Percentiles rank a stretch among this genome's conserved stretches.
Evolutionary conservation across 2,888 invertebrate genomes (phyloP).

Genomic region (Ariolimax columbianus): DNA sequence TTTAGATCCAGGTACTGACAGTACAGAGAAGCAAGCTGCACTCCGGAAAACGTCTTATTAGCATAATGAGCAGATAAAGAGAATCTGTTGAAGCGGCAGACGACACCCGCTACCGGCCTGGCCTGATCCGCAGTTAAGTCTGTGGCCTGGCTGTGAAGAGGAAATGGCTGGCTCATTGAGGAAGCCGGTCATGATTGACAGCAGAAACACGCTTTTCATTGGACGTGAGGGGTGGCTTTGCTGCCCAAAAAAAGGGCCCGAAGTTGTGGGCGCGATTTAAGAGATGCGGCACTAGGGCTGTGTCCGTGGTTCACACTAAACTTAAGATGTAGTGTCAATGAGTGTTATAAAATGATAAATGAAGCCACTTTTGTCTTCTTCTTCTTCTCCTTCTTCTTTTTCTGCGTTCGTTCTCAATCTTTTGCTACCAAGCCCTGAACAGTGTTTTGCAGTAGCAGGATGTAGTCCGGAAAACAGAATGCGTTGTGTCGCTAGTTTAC

Average conservation of each 20-base stretch:
- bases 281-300: neutral
- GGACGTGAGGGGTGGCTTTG: neutral
- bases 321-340: neutral
- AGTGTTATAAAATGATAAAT: too few relatives aligned
- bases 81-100: neutral
- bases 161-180: slow-evolving; percentile 21
- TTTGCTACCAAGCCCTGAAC: too few relatives aligned
- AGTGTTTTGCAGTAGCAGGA: too few relatives aligned
- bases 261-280: neutral
- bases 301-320: neutral
- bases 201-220: neutral
- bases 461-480: too few relatives aligned
- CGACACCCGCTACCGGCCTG: neutral
- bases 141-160: neutral
- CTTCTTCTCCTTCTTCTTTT: too few relatives aligned
- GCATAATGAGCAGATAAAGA: slow-evolving; percentile 8
- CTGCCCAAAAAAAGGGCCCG: neutral
- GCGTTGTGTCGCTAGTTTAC: too few relatives aligned
- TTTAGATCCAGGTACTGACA: too few relatives aligned
- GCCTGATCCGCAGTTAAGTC: neutral
- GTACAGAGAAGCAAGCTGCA: too few relatives aligned
- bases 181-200: slow-evolving; percentile 8
- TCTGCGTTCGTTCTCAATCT: neutral
- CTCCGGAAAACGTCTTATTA: too few relatives aligned
- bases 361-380: too few relatives aligned